Conservation (phyloP, 2,797 vertebrate species). For the Sciurus carolinensis region DNA sequence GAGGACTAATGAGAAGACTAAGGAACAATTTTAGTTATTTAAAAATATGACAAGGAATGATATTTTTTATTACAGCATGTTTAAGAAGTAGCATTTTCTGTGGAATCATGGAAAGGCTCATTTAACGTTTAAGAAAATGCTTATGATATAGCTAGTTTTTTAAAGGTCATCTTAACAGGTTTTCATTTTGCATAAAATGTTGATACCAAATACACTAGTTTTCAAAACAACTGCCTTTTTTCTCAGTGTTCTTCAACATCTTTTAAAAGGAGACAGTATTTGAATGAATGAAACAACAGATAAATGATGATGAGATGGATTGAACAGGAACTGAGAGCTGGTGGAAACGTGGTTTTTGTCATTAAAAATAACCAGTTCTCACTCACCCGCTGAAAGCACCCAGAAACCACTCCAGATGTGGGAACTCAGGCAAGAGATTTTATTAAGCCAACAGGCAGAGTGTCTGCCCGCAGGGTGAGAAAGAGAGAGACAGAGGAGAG, state of each 20-base stretch:
- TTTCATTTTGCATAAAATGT: background rate
- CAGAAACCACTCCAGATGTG: no score
- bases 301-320: background rate
- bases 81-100: background rate
- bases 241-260: background rate
- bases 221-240: background rate
- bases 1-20: background rate
- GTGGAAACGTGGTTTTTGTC: background rate
- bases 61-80: background rate
- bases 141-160: background rate
- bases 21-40: slow-evolving; percentile 28
- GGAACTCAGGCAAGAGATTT: no score
- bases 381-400: no score
- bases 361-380: background rate
- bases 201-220: background rate
- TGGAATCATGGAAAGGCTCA: background rate
- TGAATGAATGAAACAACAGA: background rate
- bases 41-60: slow-evolving; percentile 6
- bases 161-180: background rate
- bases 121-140: slow-evolving; percentile 20
- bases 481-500: no score
- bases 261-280: background rate
- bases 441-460: no score
- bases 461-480: no score
- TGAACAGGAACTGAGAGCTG: background rate